A percentile compares a stretch with the other conserved stretches of the same genome.
Evolutionary conservation across 2,797 vertebrate species (phyloP).

Genomic region (Coendou prehensilis): DNA sequence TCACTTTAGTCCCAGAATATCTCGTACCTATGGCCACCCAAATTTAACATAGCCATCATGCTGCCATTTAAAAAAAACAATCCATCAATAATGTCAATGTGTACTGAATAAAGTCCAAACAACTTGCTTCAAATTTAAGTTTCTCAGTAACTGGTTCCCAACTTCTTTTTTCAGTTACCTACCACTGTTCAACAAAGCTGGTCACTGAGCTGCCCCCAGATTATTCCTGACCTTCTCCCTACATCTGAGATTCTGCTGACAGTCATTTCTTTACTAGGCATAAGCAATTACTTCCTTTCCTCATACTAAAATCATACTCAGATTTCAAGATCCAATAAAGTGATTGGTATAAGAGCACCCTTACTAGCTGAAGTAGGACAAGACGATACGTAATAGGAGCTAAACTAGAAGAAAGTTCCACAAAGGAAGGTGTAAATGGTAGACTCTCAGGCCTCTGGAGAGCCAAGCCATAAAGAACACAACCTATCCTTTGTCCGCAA

Average conservation of each 20-base stretch:
- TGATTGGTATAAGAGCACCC: not conserved
- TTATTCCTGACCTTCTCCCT: not conserved
- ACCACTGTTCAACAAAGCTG: not conserved
- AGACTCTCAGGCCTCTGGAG: not conserved
- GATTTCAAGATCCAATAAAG: slow-evolving; percentile 40
- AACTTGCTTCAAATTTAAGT: slow-evolving; percentile 3
- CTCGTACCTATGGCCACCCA: not conserved
- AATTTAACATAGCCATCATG: not conserved
- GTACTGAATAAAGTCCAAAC: not conserved
- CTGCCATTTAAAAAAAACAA: not conserved
- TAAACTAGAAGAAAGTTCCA: not conserved
- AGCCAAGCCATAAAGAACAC: not conserved
- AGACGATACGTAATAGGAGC: not conserved
- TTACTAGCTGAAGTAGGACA: not conserved
- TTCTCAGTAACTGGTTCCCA: slow-evolving; percentile 18
- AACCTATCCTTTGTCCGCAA: not conserved
- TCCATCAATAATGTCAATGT: not conserved
- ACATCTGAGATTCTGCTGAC: not conserved
- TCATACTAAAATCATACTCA: slow-evolving; percentile 8
- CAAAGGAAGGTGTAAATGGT: not conserved
- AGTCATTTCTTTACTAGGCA: not conserved
- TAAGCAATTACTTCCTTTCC: not conserved
- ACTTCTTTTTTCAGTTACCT: not conserved
- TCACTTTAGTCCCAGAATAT: not conserved
- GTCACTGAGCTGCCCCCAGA: not conserved